Evolutionary conservation across 2,113 vertebrate species (phyloP), one percentile per base, ranked within the genome.

Genomic region (Laticauda laticaudata): DNA sequence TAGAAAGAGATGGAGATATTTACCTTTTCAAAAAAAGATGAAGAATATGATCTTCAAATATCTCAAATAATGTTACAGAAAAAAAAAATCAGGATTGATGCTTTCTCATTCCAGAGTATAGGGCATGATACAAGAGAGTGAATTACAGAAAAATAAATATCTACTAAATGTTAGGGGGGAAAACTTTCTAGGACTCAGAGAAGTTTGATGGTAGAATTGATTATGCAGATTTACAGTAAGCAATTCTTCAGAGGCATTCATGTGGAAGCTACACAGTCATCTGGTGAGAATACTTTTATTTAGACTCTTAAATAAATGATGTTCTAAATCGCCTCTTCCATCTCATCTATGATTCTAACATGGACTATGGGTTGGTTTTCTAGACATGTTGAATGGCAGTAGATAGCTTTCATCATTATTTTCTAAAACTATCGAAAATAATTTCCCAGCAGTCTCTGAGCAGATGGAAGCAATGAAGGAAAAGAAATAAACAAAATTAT

Each of bases 391-490:
- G n/a, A 55, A n/a, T 34, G n/a, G 29, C 20, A 10, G n/a, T 88
- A 55, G 20, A 56, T 88, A 55, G 87, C 6, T 8, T 88, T n/a
- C 21, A 56, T 55, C 15, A 43, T 89, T 57, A 7, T 95, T 69
- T 0, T n/a, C 51, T 51, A 9, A 88, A 21, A 8, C 0, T 89
- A 57, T 9, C 0, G 1, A 81, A 43, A 23, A 81, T 55, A 8
- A 11, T 51, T 85, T 90, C 88, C 43, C 55, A 2, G n/a, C 29
- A 6, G 0, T 93, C 87, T 54, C 55, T 93, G 93, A 93, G 92
- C 23, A 87, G 34, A 64, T 0, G 5, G 61, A 94, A 94, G 14
- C 3, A n/a, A 11, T 29, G 87, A 34, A 15, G 92, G 20, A 69
- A 69, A 8, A 20, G 87, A 88, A 93, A 4, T 24, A 51, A 92